Percentiles rank a stretch among this genome's conserved stretches.
These are phyloP conservation scores for Ictidomys tridecemlineatus DNA, from an alignment of 2,113 vertebrate species.

Conservation along the genomic window DNA sequence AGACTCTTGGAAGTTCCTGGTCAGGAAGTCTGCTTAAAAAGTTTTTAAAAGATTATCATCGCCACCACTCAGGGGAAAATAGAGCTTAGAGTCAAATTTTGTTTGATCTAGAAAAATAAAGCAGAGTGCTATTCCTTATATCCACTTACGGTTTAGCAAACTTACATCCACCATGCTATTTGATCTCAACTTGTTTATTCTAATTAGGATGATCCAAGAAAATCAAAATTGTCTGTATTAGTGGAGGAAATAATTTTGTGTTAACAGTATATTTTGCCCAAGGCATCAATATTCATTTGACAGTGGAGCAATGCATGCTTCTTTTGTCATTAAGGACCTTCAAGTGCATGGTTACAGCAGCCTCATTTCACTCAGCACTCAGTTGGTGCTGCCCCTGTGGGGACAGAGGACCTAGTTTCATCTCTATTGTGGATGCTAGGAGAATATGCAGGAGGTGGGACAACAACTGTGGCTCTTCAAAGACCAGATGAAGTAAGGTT, in stretches of 20 bases:
- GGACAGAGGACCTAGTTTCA: background rate
- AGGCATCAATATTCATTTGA: background rate
- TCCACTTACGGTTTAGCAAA: background rate
- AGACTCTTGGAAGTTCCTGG: background rate
- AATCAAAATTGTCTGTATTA: background rate
- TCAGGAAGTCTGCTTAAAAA: background rate
- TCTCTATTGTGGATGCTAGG: background rate
- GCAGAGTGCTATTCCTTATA: background rate
- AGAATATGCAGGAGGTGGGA: background rate
- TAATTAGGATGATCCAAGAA: background rate
- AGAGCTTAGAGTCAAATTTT: background rate
- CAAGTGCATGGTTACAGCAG: background rate
- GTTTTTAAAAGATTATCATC: background rate
- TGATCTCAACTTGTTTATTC: background rate
- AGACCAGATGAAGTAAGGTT: background rate
- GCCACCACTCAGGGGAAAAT: background rate
- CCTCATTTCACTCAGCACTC: background rate
- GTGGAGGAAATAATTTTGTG: background rate
- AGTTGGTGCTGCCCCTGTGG: background rate
- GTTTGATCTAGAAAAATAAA: slow-evolving; percentile 36
- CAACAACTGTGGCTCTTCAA: background rate
- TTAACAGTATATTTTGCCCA: background rate
- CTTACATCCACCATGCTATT: background rate
- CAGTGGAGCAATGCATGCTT: background rate
- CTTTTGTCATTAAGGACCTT: background rate